These are phyloP conservation scores for Seriola rivoliana DNA, from an alignment of 2,113 vertebrate genomes.

Conservation along the genomic window DNA sequence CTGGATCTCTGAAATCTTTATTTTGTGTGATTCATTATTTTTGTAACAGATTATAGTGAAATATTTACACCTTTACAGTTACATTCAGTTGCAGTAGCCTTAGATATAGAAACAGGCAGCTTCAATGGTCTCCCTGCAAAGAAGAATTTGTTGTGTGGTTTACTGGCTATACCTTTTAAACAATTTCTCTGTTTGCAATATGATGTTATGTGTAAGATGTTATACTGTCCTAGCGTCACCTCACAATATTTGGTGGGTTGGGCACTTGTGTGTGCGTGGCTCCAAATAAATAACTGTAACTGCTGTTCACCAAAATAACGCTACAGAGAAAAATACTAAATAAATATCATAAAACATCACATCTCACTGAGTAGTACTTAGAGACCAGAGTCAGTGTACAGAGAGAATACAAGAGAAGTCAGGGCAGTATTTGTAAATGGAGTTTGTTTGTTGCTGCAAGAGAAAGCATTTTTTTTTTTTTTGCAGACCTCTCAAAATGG, in stretches of 20 bases:
- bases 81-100: background rate
- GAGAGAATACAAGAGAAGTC: background rate
- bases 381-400: background rate
- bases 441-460: background rate
- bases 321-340: background rate
- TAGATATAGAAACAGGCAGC: background rate
- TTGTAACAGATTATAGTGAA: background rate
- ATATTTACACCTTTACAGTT: background rate
- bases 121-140: background rate
- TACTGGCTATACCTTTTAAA: background rate
- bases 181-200: background rate
- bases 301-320: background rate
- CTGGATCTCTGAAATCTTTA: background rate
- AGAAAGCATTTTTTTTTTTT: background rate
- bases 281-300: no score
- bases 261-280: no score
- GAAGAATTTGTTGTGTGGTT: background rate
- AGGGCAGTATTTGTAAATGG: background rate
- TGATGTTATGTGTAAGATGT: no score
- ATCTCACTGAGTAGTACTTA: background rate
- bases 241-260: background rate
- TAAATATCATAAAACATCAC: background rate
- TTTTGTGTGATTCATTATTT: background rate
- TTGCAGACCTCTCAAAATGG: background rate
- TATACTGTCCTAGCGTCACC: background rate